Percentiles rank a stretch among this genome's conserved stretches.
Conservation (phyloP, 2,888 invertebrate genomes). For the Nyleta sp. region DNA sequence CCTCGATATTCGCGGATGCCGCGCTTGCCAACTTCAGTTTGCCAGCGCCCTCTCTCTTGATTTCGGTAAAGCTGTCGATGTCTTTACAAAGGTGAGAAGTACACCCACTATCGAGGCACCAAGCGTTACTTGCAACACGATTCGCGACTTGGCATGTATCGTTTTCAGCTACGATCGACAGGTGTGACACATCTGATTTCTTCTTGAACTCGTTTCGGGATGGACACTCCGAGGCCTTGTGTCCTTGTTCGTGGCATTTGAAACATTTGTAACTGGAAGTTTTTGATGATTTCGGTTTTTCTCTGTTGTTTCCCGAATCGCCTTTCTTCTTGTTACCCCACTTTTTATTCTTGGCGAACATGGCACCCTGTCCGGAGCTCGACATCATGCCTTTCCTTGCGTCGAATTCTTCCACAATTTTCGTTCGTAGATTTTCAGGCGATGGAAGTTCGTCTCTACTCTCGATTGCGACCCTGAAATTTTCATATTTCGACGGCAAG, state of each 20-base stretch:
- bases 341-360: constrained; percentile 1
- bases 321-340: constrained; percentile 5
- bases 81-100: constrained; percentile 20
- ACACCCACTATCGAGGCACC: constrained; percentile 50
- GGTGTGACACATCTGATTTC: background rate
- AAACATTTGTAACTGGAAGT: constrained; percentile 16
- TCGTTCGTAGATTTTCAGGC: constrained; percentile 39
- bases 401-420: constrained; percentile 36
- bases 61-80: background rate
- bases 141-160: constrained; percentile 2
- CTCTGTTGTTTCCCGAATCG: background rate
- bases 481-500: constrained; percentile 47
- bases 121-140: background rate
- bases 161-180: background rate
- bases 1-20: background rate
- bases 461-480: constrained; percentile 53
- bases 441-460: constrained; percentile 19
- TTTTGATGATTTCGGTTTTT: background rate
- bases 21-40: constrained; percentile 21
- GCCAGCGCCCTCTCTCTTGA: background rate
- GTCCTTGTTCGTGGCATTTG: constrained; percentile 22
- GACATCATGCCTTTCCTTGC: constrained; percentile 13
- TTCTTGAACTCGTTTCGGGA: background rate
- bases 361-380: constrained; percentile 4
- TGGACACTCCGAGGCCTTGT: constrained; percentile 30